Conservation (phyloP, 92 coral and sea anemone genomes). For the Epizoanthus fatuus region DNA sequence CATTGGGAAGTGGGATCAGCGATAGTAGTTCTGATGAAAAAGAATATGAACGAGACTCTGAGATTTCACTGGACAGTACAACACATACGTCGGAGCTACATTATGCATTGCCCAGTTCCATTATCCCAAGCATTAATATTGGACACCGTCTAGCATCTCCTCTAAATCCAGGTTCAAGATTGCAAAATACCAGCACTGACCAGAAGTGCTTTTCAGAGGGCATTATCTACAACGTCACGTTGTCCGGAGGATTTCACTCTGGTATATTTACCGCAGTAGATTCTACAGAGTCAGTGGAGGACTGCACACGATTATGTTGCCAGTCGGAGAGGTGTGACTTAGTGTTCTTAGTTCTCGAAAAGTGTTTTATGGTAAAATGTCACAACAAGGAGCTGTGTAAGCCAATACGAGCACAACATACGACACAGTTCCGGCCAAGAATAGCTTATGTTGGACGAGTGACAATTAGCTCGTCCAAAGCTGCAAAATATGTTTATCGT, state of each 20-base stretch:
- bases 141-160: neutral
- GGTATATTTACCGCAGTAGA: conserved; percentile 81
- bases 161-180: neutral
- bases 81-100: neutral
- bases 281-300: conserved; percentile 57
- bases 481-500: neutral
- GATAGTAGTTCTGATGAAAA: neutral
- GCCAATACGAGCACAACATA: conserved; percentile 55
- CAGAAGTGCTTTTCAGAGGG: conserved; percentile 41
- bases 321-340: conserved; percentile 69
- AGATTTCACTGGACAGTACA: neutral
- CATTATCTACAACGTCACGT: conserved; percentile 70
- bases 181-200: neutral
- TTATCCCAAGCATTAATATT: neutral
- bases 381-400: conserved; percentile 60
- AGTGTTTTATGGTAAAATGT: conserved; percentile 84
- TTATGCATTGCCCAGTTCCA: neutral
- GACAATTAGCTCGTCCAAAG: conserved; percentile 21
- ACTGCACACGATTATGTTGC: conserved; percentile 85
- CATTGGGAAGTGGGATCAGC: neutral
- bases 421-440: conserved; percentile 53
- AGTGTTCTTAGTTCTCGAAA: conserved; percentile 78
- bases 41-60: no score
- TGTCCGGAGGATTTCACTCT: conserved; percentile 81
- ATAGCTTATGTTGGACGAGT: conserved; percentile 56